A percentile compares a stretch with the other conserved stretches of the same genome.
Conservation (phyloP, 1,140 invertebrate genomes). For the Belonocnema kinseyi region DNA sequence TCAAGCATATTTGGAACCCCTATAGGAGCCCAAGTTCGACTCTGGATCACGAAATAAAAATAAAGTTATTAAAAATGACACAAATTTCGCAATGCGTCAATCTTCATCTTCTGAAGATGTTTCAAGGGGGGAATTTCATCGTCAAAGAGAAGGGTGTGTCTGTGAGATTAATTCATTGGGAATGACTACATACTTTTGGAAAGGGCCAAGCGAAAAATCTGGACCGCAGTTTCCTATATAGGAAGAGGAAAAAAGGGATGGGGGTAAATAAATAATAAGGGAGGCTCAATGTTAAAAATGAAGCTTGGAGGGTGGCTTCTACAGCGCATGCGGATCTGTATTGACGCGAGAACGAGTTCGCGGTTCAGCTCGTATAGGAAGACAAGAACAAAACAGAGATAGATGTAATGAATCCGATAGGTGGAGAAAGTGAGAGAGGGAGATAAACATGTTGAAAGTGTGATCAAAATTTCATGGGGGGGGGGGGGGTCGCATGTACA, state of each 20-base stretch:
- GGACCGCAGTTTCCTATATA: background rate
- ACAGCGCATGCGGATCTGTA: conserved; percentile 67
- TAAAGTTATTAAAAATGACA: background rate
- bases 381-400: conserved; percentile 49
- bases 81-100: conserved; percentile 21
- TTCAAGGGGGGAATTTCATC: too few species aligned
- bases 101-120: background rate
- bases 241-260: background rate
- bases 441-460: background rate
- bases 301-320: conserved; percentile 19
- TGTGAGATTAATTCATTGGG: too few species aligned
- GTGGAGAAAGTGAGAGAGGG: conserved; percentile 39
- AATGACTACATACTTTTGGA: background rate
- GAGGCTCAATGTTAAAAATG: conserved; percentile 16
- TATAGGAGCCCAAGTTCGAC: too few species aligned
- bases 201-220: background rate
- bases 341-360: conserved; percentile 63
- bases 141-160: too few species aligned
- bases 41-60: too few species aligned
- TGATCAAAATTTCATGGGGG: conserved; percentile 23
- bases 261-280: conserved; percentile 17
- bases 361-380: conserved; percentile 59
- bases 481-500: background rate
- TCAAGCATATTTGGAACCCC: too few species aligned
- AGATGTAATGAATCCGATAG: background rate